These are phyloP conservation scores for Myotis davidii DNA, from an alignment of 2,113 vertebrate genomes.

Conservation along the genomic window DNA sequence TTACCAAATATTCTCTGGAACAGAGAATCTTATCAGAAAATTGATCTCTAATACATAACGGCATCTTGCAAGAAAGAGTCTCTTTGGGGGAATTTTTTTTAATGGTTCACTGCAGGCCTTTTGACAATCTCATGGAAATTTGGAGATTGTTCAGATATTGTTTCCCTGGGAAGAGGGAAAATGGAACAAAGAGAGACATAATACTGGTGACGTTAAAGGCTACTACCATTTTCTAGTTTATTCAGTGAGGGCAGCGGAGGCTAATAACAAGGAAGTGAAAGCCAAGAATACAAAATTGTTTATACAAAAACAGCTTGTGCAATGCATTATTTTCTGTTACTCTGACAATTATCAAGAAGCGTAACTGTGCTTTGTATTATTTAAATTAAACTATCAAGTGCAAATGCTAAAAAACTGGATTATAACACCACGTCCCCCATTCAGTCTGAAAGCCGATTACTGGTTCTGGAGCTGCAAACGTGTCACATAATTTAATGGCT, in stretches of 20 bases:
- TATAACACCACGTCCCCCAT: constrained; percentile 65
- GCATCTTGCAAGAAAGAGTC: constrained; percentile 79
- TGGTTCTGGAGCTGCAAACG: constrained; percentile 78
- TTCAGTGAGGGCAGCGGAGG: constrained; percentile 64
- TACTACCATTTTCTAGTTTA: constrained; percentile 56
- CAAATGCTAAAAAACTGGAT: constrained; percentile 78
- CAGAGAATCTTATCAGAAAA: constrained; percentile 87
- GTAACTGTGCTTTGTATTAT: constrained; percentile 67
- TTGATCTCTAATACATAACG: constrained; percentile 84
- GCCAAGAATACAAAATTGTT: constrained; percentile 73
- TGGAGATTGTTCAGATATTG: constrained; percentile 82
- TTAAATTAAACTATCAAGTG: constrained; percentile 86
- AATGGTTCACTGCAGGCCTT: constrained; percentile 78
- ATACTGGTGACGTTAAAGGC: constrained; percentile 60
- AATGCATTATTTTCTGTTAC: constrained; percentile 35
- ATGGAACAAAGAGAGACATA: constrained; percentile 74
- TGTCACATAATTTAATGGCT: constrained; percentile 84
- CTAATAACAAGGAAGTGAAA: constrained; percentile 76
- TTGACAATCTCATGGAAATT: constrained; percentile 78
- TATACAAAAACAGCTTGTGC: constrained; percentile 60
- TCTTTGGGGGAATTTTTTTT: constrained; percentile 62
- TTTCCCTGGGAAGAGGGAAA: constrained; percentile 68
- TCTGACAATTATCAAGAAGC: constrained; percentile 62
- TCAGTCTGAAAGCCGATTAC: constrained; percentile 78
- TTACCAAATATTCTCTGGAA: constrained; percentile 83